These are phyloP conservation scores for Todus mexicanus DNA, from an alignment of 2,797 vertebrate species.

Conservation along the genomic window DNA sequence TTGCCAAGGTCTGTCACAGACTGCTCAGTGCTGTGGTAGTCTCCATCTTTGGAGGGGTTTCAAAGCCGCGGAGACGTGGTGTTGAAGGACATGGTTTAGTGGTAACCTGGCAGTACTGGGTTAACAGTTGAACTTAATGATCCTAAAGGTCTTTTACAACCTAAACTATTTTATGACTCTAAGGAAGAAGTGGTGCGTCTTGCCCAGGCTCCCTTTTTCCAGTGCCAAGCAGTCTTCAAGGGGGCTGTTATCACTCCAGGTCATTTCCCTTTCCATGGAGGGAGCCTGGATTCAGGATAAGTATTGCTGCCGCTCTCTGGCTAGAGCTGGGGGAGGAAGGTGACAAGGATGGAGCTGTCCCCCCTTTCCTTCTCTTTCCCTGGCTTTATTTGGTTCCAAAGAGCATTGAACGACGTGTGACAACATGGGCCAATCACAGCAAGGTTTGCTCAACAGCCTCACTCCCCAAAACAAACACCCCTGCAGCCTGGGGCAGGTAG, in stretches of 20 bases:
- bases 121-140: neutral
- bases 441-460: neutral
- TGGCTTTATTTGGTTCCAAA: neutral
- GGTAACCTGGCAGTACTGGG: neutral
- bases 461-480: neutral
- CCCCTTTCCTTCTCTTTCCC: neutral
- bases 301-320: neutral
- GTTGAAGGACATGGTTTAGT: neutral
- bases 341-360: neutral
- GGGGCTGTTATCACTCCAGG: neutral
- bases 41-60: no score
- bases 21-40: neutral
- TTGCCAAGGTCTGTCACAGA: neutral
- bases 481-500: neutral
- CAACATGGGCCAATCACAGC: fast-evolving
- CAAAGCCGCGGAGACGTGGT: neutral
- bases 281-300: neutral
- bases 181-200: neutral
- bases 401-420: neutral
- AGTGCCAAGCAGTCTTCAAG: neutral
- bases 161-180: neutral
- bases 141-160: neutral
- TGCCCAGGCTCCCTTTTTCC: neutral
- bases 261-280: neutral
- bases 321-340: neutral